Conservation (phyloP, 2,113 vertebrate species). For the Heterotis niloticus region DNA sequence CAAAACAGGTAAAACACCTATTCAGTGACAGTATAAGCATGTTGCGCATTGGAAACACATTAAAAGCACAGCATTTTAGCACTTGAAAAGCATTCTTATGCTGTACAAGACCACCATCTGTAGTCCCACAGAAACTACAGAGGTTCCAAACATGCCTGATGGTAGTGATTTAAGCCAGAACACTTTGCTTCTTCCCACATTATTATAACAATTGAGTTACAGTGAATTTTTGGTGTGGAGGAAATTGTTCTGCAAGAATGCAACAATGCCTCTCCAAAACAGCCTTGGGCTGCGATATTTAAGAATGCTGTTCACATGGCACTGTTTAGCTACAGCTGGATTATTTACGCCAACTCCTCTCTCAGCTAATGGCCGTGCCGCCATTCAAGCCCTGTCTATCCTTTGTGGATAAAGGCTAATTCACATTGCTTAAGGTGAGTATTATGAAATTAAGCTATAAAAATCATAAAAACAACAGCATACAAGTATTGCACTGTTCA, state of each 20-base stretch:
- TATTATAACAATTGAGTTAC: slow-evolving; percentile 16
- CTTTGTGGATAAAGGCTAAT: no score
- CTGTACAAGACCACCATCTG: no score
- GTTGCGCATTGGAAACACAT: not conserved
- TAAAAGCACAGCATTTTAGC: no score
- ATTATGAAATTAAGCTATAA: no score
- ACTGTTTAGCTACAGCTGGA: slow-evolving; percentile 4
- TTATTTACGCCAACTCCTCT: slow-evolving; percentile 11
- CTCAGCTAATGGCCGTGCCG: not conserved
- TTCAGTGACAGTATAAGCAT: not conserved
- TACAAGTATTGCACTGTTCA: no score
- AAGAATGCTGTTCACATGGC: slow-evolving; percentile 17
- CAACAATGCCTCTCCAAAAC: slow-evolving; percentile 21
- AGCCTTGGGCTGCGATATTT: not conserved
- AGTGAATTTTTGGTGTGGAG: not conserved
- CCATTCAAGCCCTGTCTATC: no score
- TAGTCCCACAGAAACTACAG: not conserved
- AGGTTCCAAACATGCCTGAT: not conserved
- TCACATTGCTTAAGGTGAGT: no score
- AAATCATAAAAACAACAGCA: no score
- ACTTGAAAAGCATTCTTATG: no score
- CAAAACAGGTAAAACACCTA: not conserved
- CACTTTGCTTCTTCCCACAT: not conserved
- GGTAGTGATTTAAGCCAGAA: not conserved
- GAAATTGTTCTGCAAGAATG: slow-evolving; percentile 12